Percentiles rank a stretch among this genome's conserved stretches.
Evolutionary conservation across 2,797 vertebrate genomes (phyloP).

Genomic region (Ispidina picta): DNA sequence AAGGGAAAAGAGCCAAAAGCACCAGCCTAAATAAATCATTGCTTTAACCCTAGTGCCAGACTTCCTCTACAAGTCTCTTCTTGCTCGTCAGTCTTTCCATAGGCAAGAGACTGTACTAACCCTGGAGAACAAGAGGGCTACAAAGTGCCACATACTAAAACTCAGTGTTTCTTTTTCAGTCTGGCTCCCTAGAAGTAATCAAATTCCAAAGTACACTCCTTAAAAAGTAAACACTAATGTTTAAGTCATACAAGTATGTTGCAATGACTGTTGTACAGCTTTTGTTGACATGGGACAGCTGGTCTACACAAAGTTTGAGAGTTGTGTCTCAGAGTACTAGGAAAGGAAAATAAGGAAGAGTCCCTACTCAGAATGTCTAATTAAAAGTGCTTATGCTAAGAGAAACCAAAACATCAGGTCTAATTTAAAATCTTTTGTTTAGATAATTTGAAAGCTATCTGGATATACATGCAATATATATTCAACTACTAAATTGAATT

Average conservation of each 20-base stretch:
- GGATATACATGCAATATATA: neutral
- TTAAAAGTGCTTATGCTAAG: neutral
- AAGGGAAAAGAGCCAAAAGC: no score
- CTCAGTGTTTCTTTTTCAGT: slow-evolving; percentile 2
- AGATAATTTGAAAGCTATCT: neutral
- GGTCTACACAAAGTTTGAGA: neutral
- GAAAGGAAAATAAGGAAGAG: neutral
- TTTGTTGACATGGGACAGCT: slow-evolving; percentile 8
- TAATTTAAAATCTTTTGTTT: neutral
- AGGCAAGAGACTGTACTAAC: neutral
- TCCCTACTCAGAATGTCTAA: neutral
- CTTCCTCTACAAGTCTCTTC: neutral
- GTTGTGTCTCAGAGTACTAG: neutral
- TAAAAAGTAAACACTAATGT: slow-evolving; percentile 14
- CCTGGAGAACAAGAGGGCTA: neutral
- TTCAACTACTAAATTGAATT: neutral
- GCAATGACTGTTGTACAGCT: neutral
- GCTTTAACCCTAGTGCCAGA: neutral
- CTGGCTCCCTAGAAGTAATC: neutral
- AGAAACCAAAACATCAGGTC: neutral
- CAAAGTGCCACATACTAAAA: neutral
- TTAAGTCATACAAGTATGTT: neutral
- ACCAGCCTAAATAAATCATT: neutral
- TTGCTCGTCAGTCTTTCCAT: neutral
- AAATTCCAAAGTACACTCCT: slow-evolving; percentile 32